Evolutionary conservation across 1,140 invertebrate species (phyloP).

Genomic region (Pararge aegeria): DNA sequence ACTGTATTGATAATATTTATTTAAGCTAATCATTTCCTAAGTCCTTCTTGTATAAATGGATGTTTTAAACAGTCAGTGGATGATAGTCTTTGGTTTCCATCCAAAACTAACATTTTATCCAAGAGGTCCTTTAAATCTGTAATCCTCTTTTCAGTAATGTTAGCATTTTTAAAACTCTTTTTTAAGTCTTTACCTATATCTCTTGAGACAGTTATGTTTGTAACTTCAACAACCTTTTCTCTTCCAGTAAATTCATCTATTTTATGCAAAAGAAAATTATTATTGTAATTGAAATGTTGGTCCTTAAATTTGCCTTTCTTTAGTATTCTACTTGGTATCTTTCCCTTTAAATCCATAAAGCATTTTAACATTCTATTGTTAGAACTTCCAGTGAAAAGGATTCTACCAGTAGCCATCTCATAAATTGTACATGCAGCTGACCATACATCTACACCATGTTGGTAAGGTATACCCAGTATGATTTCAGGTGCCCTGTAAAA

Average conservation of each 20-base stretch:
- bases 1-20: slow-evolving; percentile 32
- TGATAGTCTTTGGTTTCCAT: slow-evolving; percentile 94
- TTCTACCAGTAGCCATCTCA: slow-evolving; percentile 98
- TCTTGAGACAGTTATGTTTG: slow-evolving; percentile 89
- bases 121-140: slow-evolving; percentile 96
- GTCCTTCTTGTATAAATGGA: slow-evolving; percentile 97
- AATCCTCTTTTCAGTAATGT: slow-evolving; percentile 92
- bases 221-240: slow-evolving; percentile 96
- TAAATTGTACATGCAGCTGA: slow-evolving; percentile 99
- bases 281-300: slow-evolving; percentile 97
- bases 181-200: slow-evolving; percentile 91
- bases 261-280: slow-evolving; percentile 98
- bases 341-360: slow-evolving; percentile 99
- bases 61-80: slow-evolving; percentile 96
- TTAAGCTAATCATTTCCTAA: slow-evolving; percentile 73
- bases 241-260: slow-evolving; percentile 98
- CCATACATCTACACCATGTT: slow-evolving; percentile 98
- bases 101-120: slow-evolving; percentile 95
- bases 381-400: slow-evolving; percentile 98
- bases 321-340: slow-evolving; percentile 96
- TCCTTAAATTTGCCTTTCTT: slow-evolving; percentile 96
- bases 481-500: slow-evolving; percentile 99
- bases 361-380: slow-evolving; percentile 99
- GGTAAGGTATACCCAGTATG: slow-evolving; percentile 97
- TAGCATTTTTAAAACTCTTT: slow-evolving; percentile 90